Conservation (phyloP, 2,888 invertebrate species). For the Dioctria linearis region DNA sequence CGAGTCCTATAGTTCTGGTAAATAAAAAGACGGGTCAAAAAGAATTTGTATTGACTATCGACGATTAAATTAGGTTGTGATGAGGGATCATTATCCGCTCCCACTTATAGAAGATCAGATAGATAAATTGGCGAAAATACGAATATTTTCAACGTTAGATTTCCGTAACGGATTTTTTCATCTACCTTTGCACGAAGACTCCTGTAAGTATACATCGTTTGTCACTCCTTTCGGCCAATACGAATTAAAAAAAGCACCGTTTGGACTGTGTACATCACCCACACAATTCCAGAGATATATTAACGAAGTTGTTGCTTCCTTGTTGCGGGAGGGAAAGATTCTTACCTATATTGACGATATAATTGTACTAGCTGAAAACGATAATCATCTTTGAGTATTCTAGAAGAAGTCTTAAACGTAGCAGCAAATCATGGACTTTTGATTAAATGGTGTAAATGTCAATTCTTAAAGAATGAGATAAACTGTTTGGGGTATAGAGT, state of each 20-base stretch:
- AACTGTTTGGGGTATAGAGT: not conserved
- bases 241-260: not conserved
- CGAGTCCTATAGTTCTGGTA: constrained; percentile 37
- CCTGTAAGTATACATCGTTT: not conserved
- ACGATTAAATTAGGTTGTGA: constrained; percentile 31
- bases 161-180: constrained; percentile 21
- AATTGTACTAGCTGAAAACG: not conserved
- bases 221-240: not conserved
- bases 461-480: not conserved
- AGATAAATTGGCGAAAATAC: constrained; percentile 39
- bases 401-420: not conserved
- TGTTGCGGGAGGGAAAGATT: not conserved
- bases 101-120: constrained; percentile 53
- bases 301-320: not conserved
- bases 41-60: constrained; percentile 51
- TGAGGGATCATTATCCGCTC: constrained; percentile 48
- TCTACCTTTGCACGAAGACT: not conserved
- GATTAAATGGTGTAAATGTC: constrained; percentile 4
- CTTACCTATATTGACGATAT: constrained; percentile 7
- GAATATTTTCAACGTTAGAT: constrained; percentile 44
- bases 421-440: not conserved
- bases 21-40: constrained; percentile 7
- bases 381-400: not conserved
- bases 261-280: not conserved
- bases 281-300: not conserved